Evolutionary conservation across 2,113 vertebrate species (phyloP), one percentile per base, ranked within the genome.

Genomic region (Agapornis roseicollis): DNA sequence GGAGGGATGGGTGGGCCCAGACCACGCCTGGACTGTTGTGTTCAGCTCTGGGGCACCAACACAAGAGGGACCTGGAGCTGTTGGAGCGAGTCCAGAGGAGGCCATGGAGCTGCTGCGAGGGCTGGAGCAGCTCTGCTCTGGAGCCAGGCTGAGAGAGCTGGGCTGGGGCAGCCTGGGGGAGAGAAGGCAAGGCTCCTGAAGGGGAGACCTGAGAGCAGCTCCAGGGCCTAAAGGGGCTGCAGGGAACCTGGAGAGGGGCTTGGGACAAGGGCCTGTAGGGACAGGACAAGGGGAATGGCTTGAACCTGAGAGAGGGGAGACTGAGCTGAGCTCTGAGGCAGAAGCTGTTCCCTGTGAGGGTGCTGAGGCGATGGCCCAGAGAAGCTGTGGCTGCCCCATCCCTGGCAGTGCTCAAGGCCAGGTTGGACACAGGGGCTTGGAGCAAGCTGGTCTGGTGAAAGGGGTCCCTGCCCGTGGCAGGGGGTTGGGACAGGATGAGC

Each of bases 101-200:
- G 33, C 20, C 55, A n/a, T 1, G 0, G 33, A 58, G 55, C 10
- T 23, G 3, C 33, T 58, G 33, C 6, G 1, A 58, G 13, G 33
- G 55, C 55, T 58, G 55, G 55, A 58, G 33, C 33, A 58, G 33
- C 55, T 58, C 55, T 58, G 55, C 6, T 58, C 33, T n/a, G 31
- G 33, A 58, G 33, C 0, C 55, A n/a, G 13, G 13, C 55, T n/a
- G 55, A 58, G 55, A n/a, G 55, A 23, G 55, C 55, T 58, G 55
- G 20, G 55, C 20, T n/a, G 4, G 33, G 14, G 23, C 56, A n/a
- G 56, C 9, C 56, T 58, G 20, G 56, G 23, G 13, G n/a, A 23
- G 20, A 58, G 55, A 58, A n/a, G 33, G 55, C 55, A 58, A n/a
- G 33, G 55, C 55, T 56, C 19, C 31, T 41, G 10, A 41, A 41